Percentiles rank a stretch among this genome's conserved stretches.
Conservation (phyloP, 2,888 invertebrate genomes). For the Bombylius major region DNA sequence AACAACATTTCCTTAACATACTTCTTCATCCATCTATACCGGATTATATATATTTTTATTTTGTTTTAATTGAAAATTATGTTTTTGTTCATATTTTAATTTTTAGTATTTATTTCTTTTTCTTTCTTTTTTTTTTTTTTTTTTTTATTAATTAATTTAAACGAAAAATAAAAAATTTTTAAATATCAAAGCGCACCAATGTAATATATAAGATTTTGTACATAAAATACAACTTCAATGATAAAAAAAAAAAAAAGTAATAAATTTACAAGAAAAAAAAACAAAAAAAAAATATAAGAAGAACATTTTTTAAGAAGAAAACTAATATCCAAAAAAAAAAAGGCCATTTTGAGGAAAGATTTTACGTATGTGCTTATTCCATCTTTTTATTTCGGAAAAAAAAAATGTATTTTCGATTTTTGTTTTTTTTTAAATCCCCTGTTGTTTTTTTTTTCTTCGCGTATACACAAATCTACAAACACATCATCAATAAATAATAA, state of each 20-base stretch:
- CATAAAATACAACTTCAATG: conserved; percentile 1
- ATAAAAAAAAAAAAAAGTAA: background rate
- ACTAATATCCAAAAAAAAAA: background rate
- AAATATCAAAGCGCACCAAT: background rate
- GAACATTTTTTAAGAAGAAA: background rate
- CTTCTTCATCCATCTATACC: conserved; percentile 1
- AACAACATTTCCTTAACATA: conserved; percentile 25
- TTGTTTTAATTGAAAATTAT: conserved; percentile 1
- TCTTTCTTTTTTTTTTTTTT: background rate
- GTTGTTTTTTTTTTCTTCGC: background rate
- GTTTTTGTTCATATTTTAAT: conserved; percentile 11
- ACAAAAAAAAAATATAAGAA: too few species aligned
- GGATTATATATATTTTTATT: conserved; percentile 6
- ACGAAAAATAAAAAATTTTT: background rate
- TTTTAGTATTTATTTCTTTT: too few species aligned
- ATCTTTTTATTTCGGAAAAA: too few species aligned
- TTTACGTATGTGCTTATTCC: background rate
- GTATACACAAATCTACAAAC: background rate
- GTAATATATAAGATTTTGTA: conserved; percentile 4
- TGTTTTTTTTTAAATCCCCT: too few species aligned
- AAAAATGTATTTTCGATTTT: too few species aligned
- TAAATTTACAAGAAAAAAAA: background rate
- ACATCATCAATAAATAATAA: background rate
- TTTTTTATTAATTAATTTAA: background rate
- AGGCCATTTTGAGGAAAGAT: conserved; percentile 2